A percentile compares a stretch with the other conserved stretches of the same genome.
Conservation (phyloP, 1,140 invertebrate species). For the Thaumetopoea pityocampa region DNA sequence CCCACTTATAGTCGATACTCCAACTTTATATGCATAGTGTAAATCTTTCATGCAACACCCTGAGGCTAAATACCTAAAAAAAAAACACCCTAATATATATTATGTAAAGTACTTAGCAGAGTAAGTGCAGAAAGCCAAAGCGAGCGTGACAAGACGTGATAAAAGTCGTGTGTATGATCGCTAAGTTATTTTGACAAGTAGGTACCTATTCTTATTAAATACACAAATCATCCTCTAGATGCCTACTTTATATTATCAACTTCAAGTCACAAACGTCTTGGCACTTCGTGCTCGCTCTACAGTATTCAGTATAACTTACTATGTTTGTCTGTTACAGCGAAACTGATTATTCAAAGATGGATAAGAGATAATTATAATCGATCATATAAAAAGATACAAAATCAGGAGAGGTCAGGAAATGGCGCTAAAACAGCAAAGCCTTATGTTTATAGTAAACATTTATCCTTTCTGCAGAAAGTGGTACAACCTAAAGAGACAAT, state of each 20-base stretch:
- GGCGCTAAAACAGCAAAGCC: slow-evolving; percentile 21
- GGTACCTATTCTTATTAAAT: too few relatives aligned
- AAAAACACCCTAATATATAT: too few relatives aligned
- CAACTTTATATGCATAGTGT: slow-evolving; percentile 17
- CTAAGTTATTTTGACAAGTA: too few relatives aligned
- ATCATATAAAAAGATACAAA: slow-evolving; percentile 22
- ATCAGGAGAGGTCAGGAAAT: slow-evolving; percentile 23
- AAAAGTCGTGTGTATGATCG: too few relatives aligned
- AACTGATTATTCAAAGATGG: slow-evolving; percentile 23
- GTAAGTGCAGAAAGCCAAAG: too few relatives aligned
- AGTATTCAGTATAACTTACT: slow-evolving; percentile 5
- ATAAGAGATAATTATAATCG: slow-evolving; percentile 25
- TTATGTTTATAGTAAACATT: slow-evolving; percentile 25
- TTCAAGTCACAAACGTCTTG: too few relatives aligned
- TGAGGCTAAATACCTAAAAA: slow-evolving; percentile 24
- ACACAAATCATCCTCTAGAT: too few relatives aligned
- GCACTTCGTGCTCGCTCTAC: too few relatives aligned
- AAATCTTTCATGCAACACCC: slow-evolving; percentile 16
- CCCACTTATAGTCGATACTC: slow-evolving; percentile 18
- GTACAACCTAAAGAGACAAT: slow-evolving; percentile 21
- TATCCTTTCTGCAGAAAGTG: slow-evolving; percentile 23
- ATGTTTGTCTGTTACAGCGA: slow-evolving; percentile 20
- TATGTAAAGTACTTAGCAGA: too few relatives aligned
- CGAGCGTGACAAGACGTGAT: too few relatives aligned
- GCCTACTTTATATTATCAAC: too few relatives aligned